Conservation (phyloP, 2,888 invertebrate species). For the Cerceris rybyensis region DNA sequence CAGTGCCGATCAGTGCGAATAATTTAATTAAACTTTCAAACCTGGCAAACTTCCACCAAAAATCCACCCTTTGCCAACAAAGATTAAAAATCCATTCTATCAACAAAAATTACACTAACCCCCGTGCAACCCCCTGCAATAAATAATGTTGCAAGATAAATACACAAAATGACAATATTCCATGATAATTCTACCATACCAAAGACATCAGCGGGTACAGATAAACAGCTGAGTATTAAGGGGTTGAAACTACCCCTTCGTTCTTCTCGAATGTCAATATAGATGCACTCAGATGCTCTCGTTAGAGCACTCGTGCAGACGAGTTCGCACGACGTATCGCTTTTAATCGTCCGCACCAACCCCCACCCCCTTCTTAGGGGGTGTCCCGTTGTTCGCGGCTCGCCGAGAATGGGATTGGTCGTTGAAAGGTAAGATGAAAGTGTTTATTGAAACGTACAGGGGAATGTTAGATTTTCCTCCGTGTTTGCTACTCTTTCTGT, state of each 20-base stretch:
- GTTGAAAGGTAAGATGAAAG: constrained; percentile 46
- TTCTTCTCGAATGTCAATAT: constrained; percentile 54
- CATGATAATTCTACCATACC: constrained; percentile 45
- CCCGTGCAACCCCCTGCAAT: no score
- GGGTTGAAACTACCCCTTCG: constrained; percentile 21
- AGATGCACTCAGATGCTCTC: constrained; percentile 41
- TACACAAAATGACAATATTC: constrained; percentile 26
- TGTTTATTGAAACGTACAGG: constrained; percentile 46
- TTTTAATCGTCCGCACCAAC: constrained; percentile 52
- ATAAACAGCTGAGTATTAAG: constrained; percentile 51
- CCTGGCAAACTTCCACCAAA: no score
- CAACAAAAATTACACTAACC: no score
- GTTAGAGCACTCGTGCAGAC: constrained; percentile 47
- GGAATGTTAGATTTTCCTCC: not conserved
- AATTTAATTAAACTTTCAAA: no score
- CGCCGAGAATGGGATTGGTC: constrained; percentile 39
- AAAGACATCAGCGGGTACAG: constrained; percentile 38
- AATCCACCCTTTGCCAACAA: no score
- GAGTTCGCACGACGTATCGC: constrained; percentile 57
- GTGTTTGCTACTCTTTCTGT: not conserved
- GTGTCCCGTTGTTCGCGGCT: constrained; percentile 5
- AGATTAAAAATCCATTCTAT: no score
- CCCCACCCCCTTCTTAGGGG: constrained; percentile 1
- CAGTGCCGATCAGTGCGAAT: no score
- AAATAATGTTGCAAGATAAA: no score